Evolutionary conservation across 2,888 invertebrate species (phyloP).

Genomic region (Podabrus alpinus): DNA sequence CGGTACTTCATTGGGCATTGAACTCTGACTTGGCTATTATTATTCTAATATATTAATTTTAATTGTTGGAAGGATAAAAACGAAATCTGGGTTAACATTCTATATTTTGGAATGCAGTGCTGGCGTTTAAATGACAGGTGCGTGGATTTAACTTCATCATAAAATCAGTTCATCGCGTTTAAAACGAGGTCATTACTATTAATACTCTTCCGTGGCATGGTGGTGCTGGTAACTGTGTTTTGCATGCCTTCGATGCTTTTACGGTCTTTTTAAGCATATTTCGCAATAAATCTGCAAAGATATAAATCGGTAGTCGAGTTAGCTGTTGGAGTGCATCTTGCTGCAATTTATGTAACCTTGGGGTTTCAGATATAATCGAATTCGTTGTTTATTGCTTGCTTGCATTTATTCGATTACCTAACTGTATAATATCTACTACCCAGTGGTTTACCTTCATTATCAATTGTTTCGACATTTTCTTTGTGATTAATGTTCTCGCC

Average conservation of each 20-base stretch:
- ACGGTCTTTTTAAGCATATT: background rate
- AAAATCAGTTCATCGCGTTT: conserved; percentile 6
- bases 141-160: background rate
- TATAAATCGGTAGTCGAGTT: background rate
- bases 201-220: conserved; percentile 29
- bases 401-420: background rate
- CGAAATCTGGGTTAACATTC: background rate
- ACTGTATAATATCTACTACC: background rate
- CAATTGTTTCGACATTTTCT: background rate
- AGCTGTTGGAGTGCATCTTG: background rate
- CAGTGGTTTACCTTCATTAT: background rate
- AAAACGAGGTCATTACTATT: conserved; percentile 34
- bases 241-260: background rate
- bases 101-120: background rate
- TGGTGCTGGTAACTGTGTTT: conserved; percentile 5
- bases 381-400: background rate
- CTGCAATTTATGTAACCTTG: background rate
- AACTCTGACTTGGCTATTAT: background rate
- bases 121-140: background rate
- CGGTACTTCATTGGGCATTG: background rate
- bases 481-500: background rate
- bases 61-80: background rate
- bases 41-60: background rate
- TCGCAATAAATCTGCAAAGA: background rate
- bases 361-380: background rate